A percentile compares a stretch with the other conserved stretches of the same genome.
phyloP scores from a whole-genome alignment of 2,113 vertebrate species.

The Oophaga pumilio region DNA sequence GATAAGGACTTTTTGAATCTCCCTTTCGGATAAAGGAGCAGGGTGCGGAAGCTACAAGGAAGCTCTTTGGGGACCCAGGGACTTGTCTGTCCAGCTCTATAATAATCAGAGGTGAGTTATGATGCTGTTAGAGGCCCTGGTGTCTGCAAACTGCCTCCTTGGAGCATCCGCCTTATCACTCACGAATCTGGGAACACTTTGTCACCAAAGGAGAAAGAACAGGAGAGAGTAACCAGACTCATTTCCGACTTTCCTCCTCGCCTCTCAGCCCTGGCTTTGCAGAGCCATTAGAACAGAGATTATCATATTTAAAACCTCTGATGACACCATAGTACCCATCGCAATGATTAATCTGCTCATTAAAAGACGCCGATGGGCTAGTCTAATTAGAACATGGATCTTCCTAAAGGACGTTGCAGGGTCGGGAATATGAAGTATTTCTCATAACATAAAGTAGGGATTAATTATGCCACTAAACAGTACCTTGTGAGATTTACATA shows the following conservation, averaged over 20 bases:
- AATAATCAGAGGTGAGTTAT: conserved; percentile 64
- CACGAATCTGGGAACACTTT: conserved; percentile 63
- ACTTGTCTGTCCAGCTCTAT: conserved; percentile 61
- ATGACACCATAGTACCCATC: conserved; percentile 85
- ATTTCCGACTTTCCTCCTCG: conserved; percentile 75
- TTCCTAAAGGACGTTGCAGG: conserved; percentile 86
- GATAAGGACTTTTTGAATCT: conserved; percentile 59
- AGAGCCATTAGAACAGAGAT: conserved; percentile 81
- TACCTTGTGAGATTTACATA: conserved; percentile 85
- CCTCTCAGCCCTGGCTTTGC: conserved; percentile 76
- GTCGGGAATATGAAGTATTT: conserved; percentile 86
- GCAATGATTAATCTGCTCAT: conserved; percentile 89
- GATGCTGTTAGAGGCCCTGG: conserved; percentile 49
- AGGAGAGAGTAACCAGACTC: conserved; percentile 69
- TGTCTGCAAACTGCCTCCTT: conserved; percentile 60
- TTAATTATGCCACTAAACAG: conserved; percentile 88
- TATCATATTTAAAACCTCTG: conserved; percentile 87
- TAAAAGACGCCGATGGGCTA: conserved; percentile 88
- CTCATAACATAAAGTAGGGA: conserved; percentile 85
- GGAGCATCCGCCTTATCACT: conserved; percentile 62
- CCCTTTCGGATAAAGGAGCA: conserved; percentile 44
- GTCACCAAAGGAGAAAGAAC: conserved; percentile 65
- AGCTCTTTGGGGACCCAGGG: conserved; percentile 47
- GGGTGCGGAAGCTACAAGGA: conserved; percentile 12
- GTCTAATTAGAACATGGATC: conserved; percentile 90